Evolutionary conservation across 2,888 invertebrate species (phyloP).

Genomic region (Watsonalla binaria): DNA sequence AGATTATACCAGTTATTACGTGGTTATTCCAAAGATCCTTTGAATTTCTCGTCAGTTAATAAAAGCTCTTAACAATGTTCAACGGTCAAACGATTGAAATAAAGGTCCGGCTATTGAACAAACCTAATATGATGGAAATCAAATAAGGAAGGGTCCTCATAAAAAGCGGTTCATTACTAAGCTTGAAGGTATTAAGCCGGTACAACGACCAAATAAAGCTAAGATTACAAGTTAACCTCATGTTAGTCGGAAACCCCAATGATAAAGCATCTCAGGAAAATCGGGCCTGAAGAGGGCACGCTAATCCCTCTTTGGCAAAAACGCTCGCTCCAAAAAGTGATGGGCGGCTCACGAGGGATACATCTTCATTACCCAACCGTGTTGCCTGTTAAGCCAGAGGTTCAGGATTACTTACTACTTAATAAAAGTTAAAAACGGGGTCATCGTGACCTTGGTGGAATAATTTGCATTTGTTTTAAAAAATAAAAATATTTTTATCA

Average conservation of each 20-base stretch:
- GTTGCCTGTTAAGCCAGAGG: slow-evolving; percentile 74
- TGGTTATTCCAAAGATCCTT: too few species aligned
- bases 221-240: slow-evolving; percentile 79
- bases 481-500: too few species aligned
- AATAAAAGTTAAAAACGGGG: slow-evolving; percentile 57
- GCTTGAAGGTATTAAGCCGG: slow-evolving; percentile 65
- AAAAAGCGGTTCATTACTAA: slow-evolving; percentile 68
- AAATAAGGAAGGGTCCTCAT: slow-evolving; percentile 57
- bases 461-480: background rate
- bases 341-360: slow-evolving; percentile 72
- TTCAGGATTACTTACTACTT: slow-evolving; percentile 65
- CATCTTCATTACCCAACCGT: slow-evolving; percentile 74
- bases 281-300: slow-evolving; percentile 71
- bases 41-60: too few species aligned
- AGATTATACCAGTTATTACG: too few species aligned
- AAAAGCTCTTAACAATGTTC: slow-evolving; percentile 13
- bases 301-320: slow-evolving; percentile 79
- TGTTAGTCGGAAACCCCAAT: slow-evolving; percentile 76
- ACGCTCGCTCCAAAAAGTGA: slow-evolving; percentile 78
- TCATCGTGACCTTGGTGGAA: slow-evolving; percentile 11
- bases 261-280: slow-evolving; percentile 78
- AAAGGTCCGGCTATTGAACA: slow-evolving; percentile 19
- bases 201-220: slow-evolving; percentile 75
- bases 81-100: slow-evolving; percentile 30
- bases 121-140: slow-evolving; percentile 34